phyloP scores from a whole-genome alignment of 2,113 vertebrate species.

The Thymallus thymallus region DNA sequence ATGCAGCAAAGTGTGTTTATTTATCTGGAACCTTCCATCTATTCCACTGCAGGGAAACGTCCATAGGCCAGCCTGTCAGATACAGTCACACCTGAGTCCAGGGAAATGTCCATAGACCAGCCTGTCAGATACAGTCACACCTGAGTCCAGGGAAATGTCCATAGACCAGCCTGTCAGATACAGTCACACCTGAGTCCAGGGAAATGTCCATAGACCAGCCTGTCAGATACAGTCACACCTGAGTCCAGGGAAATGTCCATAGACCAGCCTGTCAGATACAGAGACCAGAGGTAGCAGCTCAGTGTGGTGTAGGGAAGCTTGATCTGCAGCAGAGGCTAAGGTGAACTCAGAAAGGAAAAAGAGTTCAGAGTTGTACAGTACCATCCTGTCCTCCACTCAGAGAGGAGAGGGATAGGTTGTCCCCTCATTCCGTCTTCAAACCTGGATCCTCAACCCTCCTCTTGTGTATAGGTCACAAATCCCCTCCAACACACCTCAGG shows the following conservation, averaged over 20 bases:
- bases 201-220: fast-evolving
- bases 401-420: not conserved
- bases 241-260: too few species aligned
- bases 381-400: too few species aligned
- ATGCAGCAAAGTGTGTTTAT: too few species aligned
- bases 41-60: not conserved
- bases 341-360: not conserved
- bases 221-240: too few species aligned
- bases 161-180: too few species aligned
- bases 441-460: not conserved
- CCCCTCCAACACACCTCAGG: not conserved
- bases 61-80: not conserved
- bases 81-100: too few species aligned
- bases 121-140: too few species aligned
- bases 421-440: not conserved
- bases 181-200: too few species aligned
- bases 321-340: not conserved
- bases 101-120: too few species aligned
- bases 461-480: not conserved
- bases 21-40: constrained; percentile 1
- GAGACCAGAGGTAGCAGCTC: not conserved
- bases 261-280: fast-evolving
- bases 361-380: not conserved
- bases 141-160: too few species aligned
- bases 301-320: not conserved